phyloP scores from a whole-genome alignment of 2,113 vertebrate genomes.

The Myxocyprinus asiaticus region DNA sequence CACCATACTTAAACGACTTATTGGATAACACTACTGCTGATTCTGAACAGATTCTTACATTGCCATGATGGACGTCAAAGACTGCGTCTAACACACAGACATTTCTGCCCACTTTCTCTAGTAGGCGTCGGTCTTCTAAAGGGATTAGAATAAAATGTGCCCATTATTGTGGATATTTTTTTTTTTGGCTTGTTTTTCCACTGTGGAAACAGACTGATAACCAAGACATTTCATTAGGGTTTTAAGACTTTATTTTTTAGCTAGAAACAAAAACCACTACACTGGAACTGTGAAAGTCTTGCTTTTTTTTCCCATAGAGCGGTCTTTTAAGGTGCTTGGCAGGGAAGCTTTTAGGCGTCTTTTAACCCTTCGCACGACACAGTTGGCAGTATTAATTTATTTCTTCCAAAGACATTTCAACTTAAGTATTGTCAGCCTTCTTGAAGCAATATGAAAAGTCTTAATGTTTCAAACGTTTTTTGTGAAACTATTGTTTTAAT shows the following conservation, averaged over 20 bases:
- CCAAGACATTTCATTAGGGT: too few species aligned
- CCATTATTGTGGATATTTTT: not conserved
- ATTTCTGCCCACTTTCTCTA: too few species aligned
- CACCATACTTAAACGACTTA: slow-evolving; percentile 82
- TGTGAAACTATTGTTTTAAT: not conserved
- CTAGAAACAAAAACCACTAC: too few species aligned
- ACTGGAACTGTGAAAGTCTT: too few species aligned
- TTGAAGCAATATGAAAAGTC: slow-evolving; percentile 38
- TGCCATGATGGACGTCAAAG: slow-evolving; percentile 2
- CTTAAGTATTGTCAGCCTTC: not conserved
- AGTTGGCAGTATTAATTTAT: slow-evolving; percentile 35
- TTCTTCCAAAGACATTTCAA: not conserved
- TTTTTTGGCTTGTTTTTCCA: too few species aligned
- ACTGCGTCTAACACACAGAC: not conserved
- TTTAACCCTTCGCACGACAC: slow-evolving; percentile 23
- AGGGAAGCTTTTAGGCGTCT: too few species aligned
- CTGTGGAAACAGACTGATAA: not conserved
- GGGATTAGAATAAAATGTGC: not conserved
- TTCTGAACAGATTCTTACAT: not conserved
- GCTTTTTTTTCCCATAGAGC: too few species aligned
- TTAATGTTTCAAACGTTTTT: not conserved
- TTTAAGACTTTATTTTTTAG: not conserved
- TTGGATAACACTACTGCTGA: slow-evolving; percentile 55
- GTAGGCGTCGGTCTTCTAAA: too few species aligned
- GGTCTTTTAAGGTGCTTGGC: not conserved